Conservation (phyloP, 2,797 vertebrate genomes). For the Tympanoctomys barrerae region DNA sequence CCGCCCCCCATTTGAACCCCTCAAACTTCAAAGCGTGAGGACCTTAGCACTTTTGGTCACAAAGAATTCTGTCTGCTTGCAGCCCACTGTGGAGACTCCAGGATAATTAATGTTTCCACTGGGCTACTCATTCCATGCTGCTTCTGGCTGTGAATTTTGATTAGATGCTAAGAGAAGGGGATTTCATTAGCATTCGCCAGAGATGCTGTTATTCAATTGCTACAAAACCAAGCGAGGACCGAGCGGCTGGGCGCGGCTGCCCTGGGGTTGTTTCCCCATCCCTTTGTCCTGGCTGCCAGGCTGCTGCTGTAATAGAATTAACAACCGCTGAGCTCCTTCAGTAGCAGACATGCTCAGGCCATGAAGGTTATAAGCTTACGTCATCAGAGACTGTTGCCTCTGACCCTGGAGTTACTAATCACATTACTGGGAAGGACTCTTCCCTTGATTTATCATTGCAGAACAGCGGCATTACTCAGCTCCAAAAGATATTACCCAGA, state of each 20-base stretch:
- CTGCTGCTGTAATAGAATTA: conserved; percentile 6
- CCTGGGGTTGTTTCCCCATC: not conserved
- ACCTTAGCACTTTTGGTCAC: conserved; percentile 57
- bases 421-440: conserved; percentile 63
- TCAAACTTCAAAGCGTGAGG: conserved; percentile 14
- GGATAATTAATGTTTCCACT: conserved; percentile 68
- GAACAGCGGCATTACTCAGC: conserved; percentile 39
- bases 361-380: conserved; percentile 46
- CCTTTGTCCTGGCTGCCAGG: conserved; percentile 10
- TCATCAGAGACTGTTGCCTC: conserved; percentile 77
- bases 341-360: not conserved
- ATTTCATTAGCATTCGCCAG: conserved; percentile 65
- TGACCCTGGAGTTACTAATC: conserved; percentile 60
- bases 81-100: not conserved
- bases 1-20: conserved; percentile 16
- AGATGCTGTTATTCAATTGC: conserved; percentile 65
- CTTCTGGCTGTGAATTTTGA: conserved; percentile 76
- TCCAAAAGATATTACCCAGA: conserved; percentile 47
- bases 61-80: conserved; percentile 44
- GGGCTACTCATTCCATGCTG: conserved; percentile 17
- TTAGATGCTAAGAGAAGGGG: conserved; percentile 62
- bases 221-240: conserved; percentile 63
- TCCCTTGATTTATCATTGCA: conserved; percentile 70
- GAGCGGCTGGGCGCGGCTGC: not conserved
- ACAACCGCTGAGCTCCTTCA: not conserved